Percentiles rank a stretch among this genome's conserved stretches.
Evolutionary conservation across 2,888 invertebrate genomes (phyloP).

Genomic region (Luperina testacea): DNA sequence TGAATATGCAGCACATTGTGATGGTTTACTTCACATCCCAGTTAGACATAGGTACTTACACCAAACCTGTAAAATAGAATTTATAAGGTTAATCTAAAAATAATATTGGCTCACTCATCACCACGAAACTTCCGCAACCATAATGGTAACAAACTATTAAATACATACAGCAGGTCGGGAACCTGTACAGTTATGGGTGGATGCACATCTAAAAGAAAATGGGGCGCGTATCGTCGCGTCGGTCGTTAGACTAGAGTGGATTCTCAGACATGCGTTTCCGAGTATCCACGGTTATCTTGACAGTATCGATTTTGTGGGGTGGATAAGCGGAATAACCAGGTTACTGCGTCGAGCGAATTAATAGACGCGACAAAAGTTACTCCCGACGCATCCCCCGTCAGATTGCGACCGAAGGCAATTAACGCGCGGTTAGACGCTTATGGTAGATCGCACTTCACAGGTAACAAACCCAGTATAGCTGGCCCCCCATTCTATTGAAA

Average conservation of each 20-base stretch:
- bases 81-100: background rate
- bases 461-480: background rate
- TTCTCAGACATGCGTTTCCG: no score
- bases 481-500: background rate
- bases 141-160: background rate
- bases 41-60: conserved; percentile 21
- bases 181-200: background rate
- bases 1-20: conserved; percentile 85
- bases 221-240: background rate
- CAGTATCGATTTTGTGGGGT: no score
- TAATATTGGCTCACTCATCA: background rate
- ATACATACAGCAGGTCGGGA: background rate
- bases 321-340: no score
- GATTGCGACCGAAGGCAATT: background rate
- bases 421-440: background rate
- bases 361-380: background rate
- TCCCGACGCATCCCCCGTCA: background rate
- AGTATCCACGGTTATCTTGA: no score
- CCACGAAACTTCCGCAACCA: background rate
- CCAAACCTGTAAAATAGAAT: conserved; percentile 43
- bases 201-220: background rate
- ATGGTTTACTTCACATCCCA: conserved; percentile 46
- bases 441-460: background rate
- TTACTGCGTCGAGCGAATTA: background rate
- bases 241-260: background rate